Conservation (phyloP, 1,140 invertebrate genomes). For the Pararge aegeria region DNA sequence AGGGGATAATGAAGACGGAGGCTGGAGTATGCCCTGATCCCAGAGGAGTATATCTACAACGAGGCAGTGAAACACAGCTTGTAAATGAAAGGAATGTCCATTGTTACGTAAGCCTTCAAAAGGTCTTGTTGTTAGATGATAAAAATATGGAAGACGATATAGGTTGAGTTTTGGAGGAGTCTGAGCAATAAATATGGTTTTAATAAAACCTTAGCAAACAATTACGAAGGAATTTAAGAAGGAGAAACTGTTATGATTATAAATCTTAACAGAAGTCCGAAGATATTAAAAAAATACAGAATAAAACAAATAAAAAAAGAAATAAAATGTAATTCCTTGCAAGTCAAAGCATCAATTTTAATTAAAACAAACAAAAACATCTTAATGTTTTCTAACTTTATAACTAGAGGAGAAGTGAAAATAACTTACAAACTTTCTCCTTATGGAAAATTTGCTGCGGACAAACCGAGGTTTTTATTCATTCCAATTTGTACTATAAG, state of each 20-base stretch:
- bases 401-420: constrained; percentile 21
- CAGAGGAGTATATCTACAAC: no score
- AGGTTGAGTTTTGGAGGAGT: not conserved
- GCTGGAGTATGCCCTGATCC: no score
- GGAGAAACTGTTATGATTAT: not conserved
- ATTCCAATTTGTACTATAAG: not conserved
- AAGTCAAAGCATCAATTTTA: constrained; percentile 37
- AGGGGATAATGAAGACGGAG: no score
- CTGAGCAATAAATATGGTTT: constrained; percentile 2
- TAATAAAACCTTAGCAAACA: constrained; percentile 4
- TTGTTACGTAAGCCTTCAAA: no score
- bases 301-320: constrained; percentile 24
- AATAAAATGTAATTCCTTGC: constrained; percentile 23
- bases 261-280: constrained; percentile 11
- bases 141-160: not conserved
- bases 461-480: not conserved
- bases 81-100: no score
- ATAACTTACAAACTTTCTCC: constrained; percentile 27
- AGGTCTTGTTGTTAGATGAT: not conserved
- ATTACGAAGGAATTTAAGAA: not conserved
- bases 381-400: constrained; percentile 32
- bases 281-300: constrained; percentile 25
- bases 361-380: constrained; percentile 34
- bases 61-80: no score
- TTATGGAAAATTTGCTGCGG: constrained; percentile 19